Evolutionary conservation across 2,888 invertebrate species (phyloP).

Genomic region (Steromphala cineraria): DNA sequence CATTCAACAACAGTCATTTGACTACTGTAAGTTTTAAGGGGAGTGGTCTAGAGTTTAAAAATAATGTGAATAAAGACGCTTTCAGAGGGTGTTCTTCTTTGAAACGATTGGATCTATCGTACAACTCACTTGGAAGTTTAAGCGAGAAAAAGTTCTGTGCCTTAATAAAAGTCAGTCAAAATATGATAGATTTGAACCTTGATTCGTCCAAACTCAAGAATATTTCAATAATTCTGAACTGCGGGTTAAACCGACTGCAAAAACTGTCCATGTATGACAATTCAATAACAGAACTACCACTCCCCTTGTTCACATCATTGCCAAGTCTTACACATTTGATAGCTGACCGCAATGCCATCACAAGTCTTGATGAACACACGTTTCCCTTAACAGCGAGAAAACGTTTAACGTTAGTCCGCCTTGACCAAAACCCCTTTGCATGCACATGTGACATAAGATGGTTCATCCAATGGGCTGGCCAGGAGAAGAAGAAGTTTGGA

Average conservation of each 20-base stretch:
- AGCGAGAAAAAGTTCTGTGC: background rate
- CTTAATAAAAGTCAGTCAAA: background rate
- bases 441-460: background rate
- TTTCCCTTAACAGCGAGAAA: background rate
- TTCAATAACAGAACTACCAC: background rate
- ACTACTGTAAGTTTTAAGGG: background rate
- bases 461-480: background rate
- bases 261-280: background rate
- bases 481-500: background rate
- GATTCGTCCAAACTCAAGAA: background rate
- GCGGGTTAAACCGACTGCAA: background rate
- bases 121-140: background rate
- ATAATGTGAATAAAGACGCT: background rate
- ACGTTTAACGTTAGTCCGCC: background rate
- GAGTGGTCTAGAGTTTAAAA: background rate
- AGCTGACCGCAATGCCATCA: background rate
- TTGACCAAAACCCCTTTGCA: background rate
- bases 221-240: background rate
- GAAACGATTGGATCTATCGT: background rate
- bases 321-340: background rate
- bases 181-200: background rate
- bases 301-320: background rate
- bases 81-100: background rate
- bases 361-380: background rate
- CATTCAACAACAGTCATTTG: conserved; percentile 1